phyloP scores from a whole-genome alignment of 1,140 invertebrate species.

The Drosophila funebris region DNA sequence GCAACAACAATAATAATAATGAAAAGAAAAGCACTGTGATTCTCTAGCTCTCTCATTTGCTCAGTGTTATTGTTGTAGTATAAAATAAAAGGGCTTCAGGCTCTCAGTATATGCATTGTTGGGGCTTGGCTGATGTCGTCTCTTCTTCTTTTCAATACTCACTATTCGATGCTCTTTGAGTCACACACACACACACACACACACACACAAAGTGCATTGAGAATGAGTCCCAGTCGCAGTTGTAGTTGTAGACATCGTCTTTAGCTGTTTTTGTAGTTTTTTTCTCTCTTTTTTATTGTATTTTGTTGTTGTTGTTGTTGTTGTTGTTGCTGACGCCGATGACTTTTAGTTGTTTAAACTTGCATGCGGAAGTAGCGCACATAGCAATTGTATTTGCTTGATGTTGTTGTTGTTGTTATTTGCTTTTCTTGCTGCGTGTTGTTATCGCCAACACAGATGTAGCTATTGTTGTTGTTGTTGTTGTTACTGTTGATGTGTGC shows the following conservation, averaged over 20 bases:
- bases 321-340: slow-evolving; percentile 38
- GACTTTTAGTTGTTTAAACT: slow-evolving; percentile 66
- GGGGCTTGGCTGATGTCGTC: slow-evolving; percentile 31
- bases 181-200: slow-evolving; percentile 33
- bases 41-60: neutral
- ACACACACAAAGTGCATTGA: slow-evolving; percentile 38
- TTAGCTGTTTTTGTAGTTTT: slow-evolving; percentile 24
- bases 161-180: slow-evolving; percentile 42
- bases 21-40: slow-evolving; percentile 36
- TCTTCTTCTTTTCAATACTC: slow-evolving; percentile 26
- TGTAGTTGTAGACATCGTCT: slow-evolving; percentile 1
- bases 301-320: slow-evolving; percentile 22
- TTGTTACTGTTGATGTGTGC: slow-evolving; percentile 34
- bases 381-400: slow-evolving; percentile 53
- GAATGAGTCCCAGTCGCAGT: slow-evolving; percentile 36
- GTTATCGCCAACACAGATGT: slow-evolving; percentile 68
- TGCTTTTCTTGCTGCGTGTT: slow-evolving; percentile 49
- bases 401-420: slow-evolving; percentile 36
- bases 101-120: slow-evolving; percentile 28
- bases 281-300: slow-evolving; percentile 21
- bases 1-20: slow-evolving; percentile 35
- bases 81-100: slow-evolving; percentile 23
- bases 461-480: slow-evolving; percentile 52
- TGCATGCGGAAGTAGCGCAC: slow-evolving; percentile 74
- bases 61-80: slow-evolving; percentile 1